Evolutionary conservation across 1,140 invertebrate genomes (phyloP), one percentile per base, ranked within the genome.

Genomic region (Parasteatoda tepidariorum): DNA sequence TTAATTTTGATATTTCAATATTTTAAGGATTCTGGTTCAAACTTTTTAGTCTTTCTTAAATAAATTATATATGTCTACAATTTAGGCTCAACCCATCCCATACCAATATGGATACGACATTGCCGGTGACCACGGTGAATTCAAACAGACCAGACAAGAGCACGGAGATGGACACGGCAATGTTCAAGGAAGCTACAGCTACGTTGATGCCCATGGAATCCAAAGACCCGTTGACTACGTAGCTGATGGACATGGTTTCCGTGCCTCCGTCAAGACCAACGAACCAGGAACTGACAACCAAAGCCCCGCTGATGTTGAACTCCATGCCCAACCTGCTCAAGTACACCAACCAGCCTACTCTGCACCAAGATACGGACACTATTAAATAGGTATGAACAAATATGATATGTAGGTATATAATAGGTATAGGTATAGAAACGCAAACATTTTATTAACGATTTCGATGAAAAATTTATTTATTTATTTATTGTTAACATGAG

Each of bases 211-310:
- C 24, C 83, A 86, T 33, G 85, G 85, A n/a, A 41, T 34, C 55
- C 48, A 83, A n/a, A n/a, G 85, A 76, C 74, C 66, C 15, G 85
- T 86, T 26, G 71, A 84, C 62, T 86, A 86, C 68, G 70, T 73
- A 6, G 85, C 85, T 34, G 85, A 86, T 33, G 57, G 33, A n/a
- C 84, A 74, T 28, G 85, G 85, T n/a, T 86, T 81, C 85, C 38
- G 83, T 9, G 85, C 85, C 34, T 13, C 30, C 30, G 85, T 86
- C 28, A 81, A 73, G 64, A 86, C 74, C 57, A 86, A 86, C 59
- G 85, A 86, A 38, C 85, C 83, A 3, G 85, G 85, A 85, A 85
- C 84, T 5, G 81, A 85, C 33, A 71, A 33, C 68, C 67, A 84
- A 28, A 78, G 64, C 73, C 76, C 83, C 22, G 83, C 83, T 82